Base-by-base conservation (phyloP, 2,888 invertebrate genomes). In the Dolichomitus sp. region DNA sequence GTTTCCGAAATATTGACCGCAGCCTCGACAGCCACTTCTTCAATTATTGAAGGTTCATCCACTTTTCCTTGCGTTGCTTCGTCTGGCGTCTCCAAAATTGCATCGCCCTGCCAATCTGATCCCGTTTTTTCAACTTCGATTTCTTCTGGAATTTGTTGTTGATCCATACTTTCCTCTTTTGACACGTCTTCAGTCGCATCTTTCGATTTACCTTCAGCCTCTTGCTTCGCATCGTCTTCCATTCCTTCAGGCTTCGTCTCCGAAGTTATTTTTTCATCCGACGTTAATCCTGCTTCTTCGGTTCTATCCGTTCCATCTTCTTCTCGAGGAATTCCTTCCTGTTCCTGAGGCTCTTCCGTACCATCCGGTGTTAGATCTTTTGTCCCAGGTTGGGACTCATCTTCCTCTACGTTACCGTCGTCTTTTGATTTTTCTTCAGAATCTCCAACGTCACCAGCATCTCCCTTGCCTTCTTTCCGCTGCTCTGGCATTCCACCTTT, bases 381-480 rank as follows among this genome's bases (percentile, higher is more conserved):
- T 7, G 12, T 17, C 57, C 11, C 59, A 12, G 69, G 45, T 63
- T 73, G 69, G 42, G 74, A 63, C 19, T 68, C 73, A 30, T 61
- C 69, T 9, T 82, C 81, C 52, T 61, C 61, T 9, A 69, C 23
- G 11, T 1, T 40, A 11, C 12, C 57, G 4, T 45, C 61, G n/a
- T 76, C 73, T 61, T 77, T 57, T 9, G 30, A 45, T 19, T 61
- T 66, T 33, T 74, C 79, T 27, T 83, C 66, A 42, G 33, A n/a
- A 57, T 37, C 27, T 57, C 66, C 73, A 45, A 66, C 73, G 37
- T 66, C 30, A 17, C 42, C 23, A 17, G 2, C 7, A 54, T 52
- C 19, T 57, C 40, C 48, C 52, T 84, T 54, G 12, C 54, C 42
- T 37, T 81, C 50, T 45, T 19, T 65, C 30, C 61, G 59, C 65